These are phyloP conservation scores for Leuciscus idus DNA, from an alignment of 2,113 vertebrate species.

Conservation along the genomic window DNA sequence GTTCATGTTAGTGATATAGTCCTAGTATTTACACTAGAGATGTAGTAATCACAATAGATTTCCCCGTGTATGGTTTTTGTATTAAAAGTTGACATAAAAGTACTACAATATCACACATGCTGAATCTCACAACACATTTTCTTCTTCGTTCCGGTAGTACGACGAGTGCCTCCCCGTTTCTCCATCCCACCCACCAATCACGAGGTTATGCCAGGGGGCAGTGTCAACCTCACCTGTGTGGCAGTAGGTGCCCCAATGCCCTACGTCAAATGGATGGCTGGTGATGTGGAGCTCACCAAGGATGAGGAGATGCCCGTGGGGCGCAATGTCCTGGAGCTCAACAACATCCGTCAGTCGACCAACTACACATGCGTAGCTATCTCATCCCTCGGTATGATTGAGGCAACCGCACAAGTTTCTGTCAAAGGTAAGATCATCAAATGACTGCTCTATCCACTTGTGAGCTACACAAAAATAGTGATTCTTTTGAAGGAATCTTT, in stretches of 20 bases:
- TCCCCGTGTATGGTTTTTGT: background rate
- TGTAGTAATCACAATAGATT: constrained; percentile 1
- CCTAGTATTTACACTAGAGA: background rate
- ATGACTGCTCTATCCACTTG: background rate
- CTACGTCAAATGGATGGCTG: constrained; percentile 93
- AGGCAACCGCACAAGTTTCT: constrained; percentile 90
- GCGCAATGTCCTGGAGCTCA: constrained; percentile 92
- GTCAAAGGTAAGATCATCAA: constrained; percentile 88
- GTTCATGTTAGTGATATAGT: constrained; percentile 21
- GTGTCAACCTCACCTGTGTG: constrained; percentile 94
- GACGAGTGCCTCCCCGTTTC: constrained; percentile 95
- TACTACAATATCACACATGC: background rate
- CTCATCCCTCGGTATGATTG: constrained; percentile 92
- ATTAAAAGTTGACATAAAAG: background rate
- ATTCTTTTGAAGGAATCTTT: no score
- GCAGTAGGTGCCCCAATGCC: constrained; percentile 98
- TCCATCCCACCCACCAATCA: constrained; percentile 96
- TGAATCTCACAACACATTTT: background rate
- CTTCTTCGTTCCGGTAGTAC: constrained; percentile 80
- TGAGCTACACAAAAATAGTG: background rate
- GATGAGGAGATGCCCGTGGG: constrained; percentile 94
- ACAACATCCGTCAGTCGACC: constrained; percentile 86
- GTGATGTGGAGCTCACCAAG: constrained; percentile 87
- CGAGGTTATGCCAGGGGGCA: constrained; percentile 97
- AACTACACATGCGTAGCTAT: constrained; percentile 98